Evolutionary conservation across 2,113 vertebrate species (phyloP).

Genomic region (Cavia porcellus): DNA sequence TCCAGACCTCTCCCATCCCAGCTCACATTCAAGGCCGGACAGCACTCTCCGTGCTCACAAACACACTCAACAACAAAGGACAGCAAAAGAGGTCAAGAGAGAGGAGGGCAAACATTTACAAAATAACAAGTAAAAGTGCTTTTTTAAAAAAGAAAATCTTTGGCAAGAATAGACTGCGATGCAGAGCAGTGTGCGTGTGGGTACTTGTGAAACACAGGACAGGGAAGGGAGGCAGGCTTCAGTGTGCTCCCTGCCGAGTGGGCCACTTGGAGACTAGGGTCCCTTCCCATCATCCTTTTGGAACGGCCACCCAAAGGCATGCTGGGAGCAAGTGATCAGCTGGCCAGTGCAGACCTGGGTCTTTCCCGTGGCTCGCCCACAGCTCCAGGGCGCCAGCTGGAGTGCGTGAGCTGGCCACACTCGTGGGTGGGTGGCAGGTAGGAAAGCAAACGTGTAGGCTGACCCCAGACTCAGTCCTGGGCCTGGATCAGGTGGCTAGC

Average conservation of each 20-base stretch:
- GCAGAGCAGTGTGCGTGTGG: slow-evolving; percentile 67
- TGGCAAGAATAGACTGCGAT: slow-evolving; percentile 89
- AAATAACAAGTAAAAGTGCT: slow-evolving; percentile 86
- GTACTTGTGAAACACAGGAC: slow-evolving; percentile 2
- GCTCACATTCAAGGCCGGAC: neutral
- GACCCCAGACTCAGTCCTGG: neutral
- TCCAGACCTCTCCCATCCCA: neutral
- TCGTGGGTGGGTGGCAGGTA: neutral
- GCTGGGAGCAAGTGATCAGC: neutral
- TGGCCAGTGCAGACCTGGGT: neutral
- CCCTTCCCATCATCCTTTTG: neutral
- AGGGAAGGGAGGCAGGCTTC: neutral
- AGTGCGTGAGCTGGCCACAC: neutral
- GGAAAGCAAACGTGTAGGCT: neutral
- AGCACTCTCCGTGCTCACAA: slow-evolving; percentile 54
- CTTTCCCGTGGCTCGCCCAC: neutral
- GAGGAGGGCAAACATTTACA: slow-evolving; percentile 53
- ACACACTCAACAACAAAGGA: slow-evolving; percentile 67
- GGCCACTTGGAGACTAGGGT: neutral
- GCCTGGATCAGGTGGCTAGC: neutral
- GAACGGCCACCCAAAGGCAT: neutral
- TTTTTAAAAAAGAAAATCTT: slow-evolving; percentile 87
- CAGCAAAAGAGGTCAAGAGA: slow-evolving; percentile 70
- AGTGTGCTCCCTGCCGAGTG: neutral
- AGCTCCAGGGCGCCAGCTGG: neutral